Conservation (phyloP, 2,888 invertebrate genomes). For the Drosophila hamatofila region DNA sequence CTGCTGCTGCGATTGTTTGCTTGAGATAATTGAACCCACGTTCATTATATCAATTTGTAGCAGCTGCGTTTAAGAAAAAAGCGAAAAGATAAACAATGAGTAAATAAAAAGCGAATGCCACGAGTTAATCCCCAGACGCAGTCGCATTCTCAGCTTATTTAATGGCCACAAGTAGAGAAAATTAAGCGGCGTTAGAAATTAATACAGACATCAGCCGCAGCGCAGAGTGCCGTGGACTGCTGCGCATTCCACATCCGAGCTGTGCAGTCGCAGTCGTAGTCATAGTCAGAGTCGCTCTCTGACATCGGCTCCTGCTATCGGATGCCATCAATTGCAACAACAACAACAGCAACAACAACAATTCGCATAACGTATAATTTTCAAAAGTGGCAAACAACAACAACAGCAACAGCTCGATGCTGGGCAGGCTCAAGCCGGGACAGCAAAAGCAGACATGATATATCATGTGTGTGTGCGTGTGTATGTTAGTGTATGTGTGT, state of each 20-base stretch:
- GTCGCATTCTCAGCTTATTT: slow-evolving; percentile 52
- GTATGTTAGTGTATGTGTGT: slow-evolving; percentile 2
- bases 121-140: slow-evolving; percentile 47
- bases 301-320: slow-evolving; percentile 70
- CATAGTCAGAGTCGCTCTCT: slow-evolving; percentile 21
- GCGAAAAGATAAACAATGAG: slow-evolving; percentile 19
- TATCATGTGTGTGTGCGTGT: slow-evolving; percentile 22
- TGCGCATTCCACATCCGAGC: slow-evolving; percentile 52
- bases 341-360: slow-evolving; percentile 41
- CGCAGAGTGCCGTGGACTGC: slow-evolving; percentile 12
- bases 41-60: slow-evolving; percentile 78
- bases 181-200: slow-evolving; percentile 80
- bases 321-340: slow-evolving; percentile 77
- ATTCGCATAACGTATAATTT: slow-evolving; percentile 74
- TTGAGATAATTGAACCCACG: slow-evolving; percentile 81
- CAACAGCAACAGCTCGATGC: slow-evolving; percentile 41
- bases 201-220: slow-evolving; percentile 67
- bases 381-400: slow-evolving; percentile 74
- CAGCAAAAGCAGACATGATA: slow-evolving; percentile 52
- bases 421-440: slow-evolving; percentile 52
- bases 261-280: slow-evolving; percentile 24
- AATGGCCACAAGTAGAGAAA: slow-evolving; percentile 69
- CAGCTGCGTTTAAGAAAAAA: slow-evolving; percentile 43
- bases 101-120: slow-evolving; percentile 10
- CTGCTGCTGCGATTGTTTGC: slow-evolving; percentile 71